Evolutionary conservation across 2,113 vertebrate species (phyloP), one percentile per base, ranked within the genome.

Genomic region (Burhinus bistriatus): DNA sequence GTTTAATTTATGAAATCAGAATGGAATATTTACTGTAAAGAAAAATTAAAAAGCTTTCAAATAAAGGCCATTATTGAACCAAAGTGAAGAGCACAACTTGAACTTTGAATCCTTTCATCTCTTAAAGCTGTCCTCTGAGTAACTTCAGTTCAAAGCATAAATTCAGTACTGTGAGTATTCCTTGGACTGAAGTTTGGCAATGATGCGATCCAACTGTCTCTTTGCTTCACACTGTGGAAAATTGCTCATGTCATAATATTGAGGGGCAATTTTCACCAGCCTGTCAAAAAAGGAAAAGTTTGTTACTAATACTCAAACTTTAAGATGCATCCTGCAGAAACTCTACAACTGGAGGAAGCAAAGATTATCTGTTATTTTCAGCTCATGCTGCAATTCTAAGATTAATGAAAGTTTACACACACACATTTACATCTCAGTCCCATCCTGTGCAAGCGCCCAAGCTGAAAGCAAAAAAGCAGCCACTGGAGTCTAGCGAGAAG

Each of bases 241-340:
- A 99, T 99, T 99, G 97, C 99, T 97, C 99, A 99, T 99, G 98
- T 99, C 99, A 80, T 99, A 99, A 98, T 99, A 99, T 97, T 99
- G 99, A 92, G 99, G 99, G 97, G 99, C 98, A 93, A 99, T 99
- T 98, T 99, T 99, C 98, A 99, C 98, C 98, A 99, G 98, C 99
- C 99, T 99, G 98, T 97, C 96, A 94, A 95, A 90, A 98, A 87
- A 97, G 97, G 89, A 95, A 90, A 92, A 95, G 68, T 42, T 94
- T 90, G 95, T 98, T 77, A 98, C 66, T 78, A 90, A 91, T 34
- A 93, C 59, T 92, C 70, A 91, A 77, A 94, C 51, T 87, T 89
- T 6, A 78, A 66, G 58, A 90, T 26, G 38, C 62, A 58, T 68
- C 76, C 81, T 42, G 61, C 25, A 88, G 44, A 91, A 93, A 68